Conservation (phyloP, 1,140 invertebrate genomes). For the Hyposmocoma kahamanoa region DNA sequence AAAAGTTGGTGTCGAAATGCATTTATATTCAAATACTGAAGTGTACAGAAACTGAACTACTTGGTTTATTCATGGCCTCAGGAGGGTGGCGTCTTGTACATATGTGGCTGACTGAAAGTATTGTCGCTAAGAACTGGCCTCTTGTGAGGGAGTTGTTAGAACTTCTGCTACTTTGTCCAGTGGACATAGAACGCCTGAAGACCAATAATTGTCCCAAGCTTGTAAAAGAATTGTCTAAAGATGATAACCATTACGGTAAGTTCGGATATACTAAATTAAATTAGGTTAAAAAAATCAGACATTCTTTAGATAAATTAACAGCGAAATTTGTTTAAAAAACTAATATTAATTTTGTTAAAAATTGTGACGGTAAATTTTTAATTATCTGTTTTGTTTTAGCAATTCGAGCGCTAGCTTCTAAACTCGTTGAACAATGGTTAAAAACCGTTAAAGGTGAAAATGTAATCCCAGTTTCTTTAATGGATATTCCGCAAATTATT, state of each 20-base stretch:
- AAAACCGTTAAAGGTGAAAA: constrained; percentile 85
- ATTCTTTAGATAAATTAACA: no score
- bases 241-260: constrained; percentile 84
- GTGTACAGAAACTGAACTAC: constrained; percentile 87
- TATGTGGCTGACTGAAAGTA: constrained; percentile 90
- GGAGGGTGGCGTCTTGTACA: constrained; percentile 94
- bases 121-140: constrained; percentile 87
- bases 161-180: constrained; percentile 87
- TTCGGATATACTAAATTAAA: constrained; percentile 16
- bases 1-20: constrained; percentile 96
- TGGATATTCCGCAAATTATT: constrained; percentile 55
- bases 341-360: no score
- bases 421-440: constrained; percentile 93
- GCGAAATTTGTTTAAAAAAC: neutral
- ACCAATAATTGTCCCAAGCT: constrained; percentile 93
- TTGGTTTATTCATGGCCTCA: constrained; percentile 90
- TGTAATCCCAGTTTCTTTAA: constrained; percentile 43
- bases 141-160: constrained; percentile 90
- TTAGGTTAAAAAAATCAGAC: no score
- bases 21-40: constrained; percentile 96
- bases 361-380: no score
- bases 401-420: constrained; percentile 82
- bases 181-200: constrained; percentile 91
- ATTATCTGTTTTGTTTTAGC: constrained; percentile 70
- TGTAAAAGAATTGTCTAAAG: constrained; percentile 91